Evolutionary conservation across 2,113 vertebrate genomes (phyloP), one percentile per base, ranked within the genome.

Genomic region (Muscicapa adusta): DNA sequence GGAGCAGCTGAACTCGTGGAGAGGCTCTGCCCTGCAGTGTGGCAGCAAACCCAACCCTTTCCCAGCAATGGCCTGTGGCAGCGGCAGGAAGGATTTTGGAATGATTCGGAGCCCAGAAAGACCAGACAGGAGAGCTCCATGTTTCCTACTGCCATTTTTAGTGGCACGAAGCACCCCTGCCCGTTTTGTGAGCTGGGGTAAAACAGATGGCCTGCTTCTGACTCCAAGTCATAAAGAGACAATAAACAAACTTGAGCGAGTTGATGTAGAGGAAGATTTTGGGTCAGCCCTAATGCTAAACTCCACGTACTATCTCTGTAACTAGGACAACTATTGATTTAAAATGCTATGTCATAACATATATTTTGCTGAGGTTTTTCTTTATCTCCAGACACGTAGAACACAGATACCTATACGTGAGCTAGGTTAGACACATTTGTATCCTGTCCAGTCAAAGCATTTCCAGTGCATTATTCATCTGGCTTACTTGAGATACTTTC

Each of bases 371-470:
- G 60, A 61, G 13, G 8, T 42, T 74, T 85, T 89, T 54, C 34
- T 48, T 23, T 58, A 1, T 65, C 24, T 85, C 31, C 68, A 71
- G 25, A n/a, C 10, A 4, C 9, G 5, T 45, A 81, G 47, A 62
- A 54, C 31, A 57, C 19, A 62, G 54, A 17, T 5, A 50, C 10
- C 25, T 60, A 25, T n/a, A 7, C 4, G 2, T 71, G 51, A 62
- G 4, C 34, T 72, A 15, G 19, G 16, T 71, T 78, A 60, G 25
- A 63, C 33, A 33, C 0, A 0, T 43, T 82, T 0, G 0, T 82
- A 19, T 78, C 34, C 24, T 50, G 10, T 65, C 33, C 45, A 61
- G 28, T 48, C 26, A 60, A 79, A 75, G 29, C 13, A 17, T 79
- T 75, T 91, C n/a, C 36, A 72, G 7, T 51, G 12, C 10, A 8